Evolutionary conservation across 2,888 invertebrate genomes (phyloP).

Genomic region (Nemoura dubitans): DNA sequence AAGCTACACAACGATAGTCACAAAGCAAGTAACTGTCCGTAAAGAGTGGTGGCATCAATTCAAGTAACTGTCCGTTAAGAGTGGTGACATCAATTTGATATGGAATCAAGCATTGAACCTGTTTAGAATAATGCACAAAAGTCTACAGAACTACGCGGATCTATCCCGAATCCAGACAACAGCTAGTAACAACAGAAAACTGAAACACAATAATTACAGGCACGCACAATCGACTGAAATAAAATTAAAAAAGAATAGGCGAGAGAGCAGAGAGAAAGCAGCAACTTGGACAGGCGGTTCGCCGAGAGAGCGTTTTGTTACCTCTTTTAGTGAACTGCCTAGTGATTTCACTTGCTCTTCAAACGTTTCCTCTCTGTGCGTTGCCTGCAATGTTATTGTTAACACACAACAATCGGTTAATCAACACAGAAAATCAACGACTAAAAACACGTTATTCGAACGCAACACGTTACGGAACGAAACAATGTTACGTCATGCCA

Average conservation of each 20-base stretch:
- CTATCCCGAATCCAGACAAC: not conserved
- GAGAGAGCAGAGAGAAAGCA: slow-evolving; percentile 42
- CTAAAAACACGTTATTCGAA: slow-evolving; percentile 16
- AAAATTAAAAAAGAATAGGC: not conserved
- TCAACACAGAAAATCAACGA: slow-evolving; percentile 33
- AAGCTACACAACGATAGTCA: not conserved
- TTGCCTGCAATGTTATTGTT: slow-evolving; percentile 71
- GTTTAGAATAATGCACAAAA: not conserved
- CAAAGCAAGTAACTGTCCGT: not conserved
- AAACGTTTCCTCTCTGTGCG: slow-evolving; percentile 94
- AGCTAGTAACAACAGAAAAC: slow-evolving; percentile 17
- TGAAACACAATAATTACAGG: slow-evolving; percentile 40
- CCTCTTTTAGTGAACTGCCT: slow-evolving; percentile 92
- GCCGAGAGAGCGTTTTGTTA: slow-evolving; percentile 62
- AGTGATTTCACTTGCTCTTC: slow-evolving; percentile 90
- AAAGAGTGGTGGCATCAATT: not conserved
- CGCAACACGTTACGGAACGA: slow-evolving; percentile 15
- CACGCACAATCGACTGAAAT: slow-evolving; percentile 28
- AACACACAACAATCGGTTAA: slow-evolving; percentile 52
- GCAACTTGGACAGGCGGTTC: slow-evolving; percentile 37
- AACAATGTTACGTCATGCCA: slow-evolving; percentile 26
- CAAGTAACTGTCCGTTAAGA: not conserved
- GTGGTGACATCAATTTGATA: not conserved
- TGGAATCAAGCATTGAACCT: not conserved
- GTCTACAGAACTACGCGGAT: not conserved